A percentile compares a stretch with the other conserved stretches of the same genome.
Evolutionary conservation across 2,888 invertebrate species (phyloP).

Genomic region (Volucella inanis): DNA sequence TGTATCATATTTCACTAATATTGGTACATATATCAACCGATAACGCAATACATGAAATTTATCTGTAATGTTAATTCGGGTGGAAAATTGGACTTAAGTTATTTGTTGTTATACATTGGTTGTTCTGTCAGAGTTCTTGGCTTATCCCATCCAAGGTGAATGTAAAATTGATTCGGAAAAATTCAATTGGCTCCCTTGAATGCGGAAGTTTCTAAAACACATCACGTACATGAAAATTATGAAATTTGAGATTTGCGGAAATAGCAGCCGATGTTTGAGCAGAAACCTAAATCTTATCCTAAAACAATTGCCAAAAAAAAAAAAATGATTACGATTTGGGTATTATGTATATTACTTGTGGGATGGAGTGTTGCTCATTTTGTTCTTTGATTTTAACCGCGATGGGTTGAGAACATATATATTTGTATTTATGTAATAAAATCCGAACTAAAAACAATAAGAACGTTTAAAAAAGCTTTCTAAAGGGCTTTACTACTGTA

Average conservation of each 20-base stretch:
- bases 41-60: constrained; percentile 14
- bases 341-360: constrained; percentile 39
- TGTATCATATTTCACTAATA: constrained; percentile 57
- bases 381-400: background rate
- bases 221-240: background rate
- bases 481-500: too few species aligned
- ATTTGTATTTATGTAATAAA: too few species aligned
- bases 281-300: constrained; percentile 7
- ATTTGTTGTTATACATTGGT: constrained; percentile 33
- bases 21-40: constrained; percentile 9
- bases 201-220: constrained; percentile 47
- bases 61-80: constrained; percentile 49
- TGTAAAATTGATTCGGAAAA: constrained; percentile 11
- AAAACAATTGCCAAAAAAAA: constrained; percentile 27
- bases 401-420: background rate
- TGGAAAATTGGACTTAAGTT: constrained; percentile 58
- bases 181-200: background rate
- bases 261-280: constrained; percentile 27
- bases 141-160: constrained; percentile 9
- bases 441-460: too few species aligned
- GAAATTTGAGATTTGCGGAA: constrained; percentile 46
- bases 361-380: constrained; percentile 34
- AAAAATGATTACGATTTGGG: constrained; percentile 1
- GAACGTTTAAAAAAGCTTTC: too few species aligned
- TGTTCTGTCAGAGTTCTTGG: background rate